Evolutionary conservation across 2,797 vertebrate genomes (phyloP), one percentile per base, ranked within the genome.

Genomic region (Selene dorsalis): DNA sequence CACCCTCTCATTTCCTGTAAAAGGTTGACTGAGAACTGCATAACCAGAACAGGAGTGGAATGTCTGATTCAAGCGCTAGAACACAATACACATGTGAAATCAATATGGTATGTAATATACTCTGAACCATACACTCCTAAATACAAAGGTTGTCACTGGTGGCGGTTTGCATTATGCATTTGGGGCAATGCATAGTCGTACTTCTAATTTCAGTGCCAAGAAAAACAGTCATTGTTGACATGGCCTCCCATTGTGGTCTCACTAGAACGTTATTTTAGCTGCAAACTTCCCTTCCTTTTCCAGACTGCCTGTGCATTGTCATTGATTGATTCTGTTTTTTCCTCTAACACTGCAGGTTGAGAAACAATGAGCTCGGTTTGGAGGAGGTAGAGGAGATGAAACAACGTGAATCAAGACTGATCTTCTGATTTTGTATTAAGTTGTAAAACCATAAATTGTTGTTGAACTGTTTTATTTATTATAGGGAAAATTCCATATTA

Each of bases 1-100:
- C 73, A 76, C 67, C 60, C 43, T 83, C 22, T 69, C 77, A 41
- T 79, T 85, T 85, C 72, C 77, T 87, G 53, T 82, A 18, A 81
- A 84, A 97, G 96, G 95, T 88, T 97, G 77, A 94, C 94, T 57
- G 93, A 96, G 68, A 97, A 97, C 81, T 80, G 69, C 69, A 90
- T 97, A 79, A 95, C 91, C 73, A 93, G 71, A 77, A 70, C 60
- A 14, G 96, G 96, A 0, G 95, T 94, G 35, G 93, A 95, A 72
- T 78, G 78, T 87, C 91, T 97, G 50, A 89, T 95, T 74, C 62
- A 93, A 89, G 94, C 95, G 55, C 83, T 96, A 1, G 39, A 93
- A 73, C 83, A 75, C 35, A 97, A 96, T 64, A 48, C 43, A 30
- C 91, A 81, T 69, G 57, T 97, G 67, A 92, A 92, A 77, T 94